These are phyloP conservation scores for Drosophila auraria DNA, from an alignment of 1,140 invertebrate species.

Conservation along the genomic window DNA sequence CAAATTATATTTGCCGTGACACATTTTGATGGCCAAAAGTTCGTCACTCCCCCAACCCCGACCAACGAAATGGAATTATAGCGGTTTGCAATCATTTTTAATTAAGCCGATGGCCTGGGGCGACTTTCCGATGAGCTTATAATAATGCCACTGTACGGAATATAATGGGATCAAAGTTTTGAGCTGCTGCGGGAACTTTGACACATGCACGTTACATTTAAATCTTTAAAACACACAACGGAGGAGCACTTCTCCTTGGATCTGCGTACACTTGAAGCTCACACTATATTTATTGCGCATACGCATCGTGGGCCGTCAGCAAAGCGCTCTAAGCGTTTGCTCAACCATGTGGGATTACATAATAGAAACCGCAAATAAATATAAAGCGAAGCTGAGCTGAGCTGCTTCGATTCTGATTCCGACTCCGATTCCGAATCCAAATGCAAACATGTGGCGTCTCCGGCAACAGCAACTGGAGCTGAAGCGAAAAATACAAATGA, in stretches of 20 bases:
- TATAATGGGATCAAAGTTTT: slow-evolving; percentile 17
- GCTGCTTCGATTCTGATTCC: slow-evolving; percentile 40
- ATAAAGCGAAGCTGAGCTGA: slow-evolving; percentile 45
- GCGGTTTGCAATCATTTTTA: slow-evolving; percentile 43
- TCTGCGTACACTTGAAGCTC: slow-evolving; percentile 41
- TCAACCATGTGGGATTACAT: slow-evolving; percentile 61
- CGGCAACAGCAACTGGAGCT: slow-evolving; percentile 15
- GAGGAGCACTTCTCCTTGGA: background rate
- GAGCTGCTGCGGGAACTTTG: slow-evolving; percentile 15
- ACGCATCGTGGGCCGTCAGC: slow-evolving; percentile 22
- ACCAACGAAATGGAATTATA: slow-evolving; percentile 13
- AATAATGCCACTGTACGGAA: slow-evolving; percentile 11
- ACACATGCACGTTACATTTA: slow-evolving; percentile 1
- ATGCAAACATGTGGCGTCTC: slow-evolving; percentile 58
- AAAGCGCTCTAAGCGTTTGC: slow-evolving; percentile 42
- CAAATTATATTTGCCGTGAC: slow-evolving; percentile 50
- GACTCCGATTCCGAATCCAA: slow-evolving; percentile 25
- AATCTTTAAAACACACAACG: background rate
- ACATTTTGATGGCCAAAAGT: slow-evolving; percentile 44
- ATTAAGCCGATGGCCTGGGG: slow-evolving; percentile 23
- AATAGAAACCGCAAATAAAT: slow-evolving; percentile 74
- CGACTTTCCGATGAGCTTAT: slow-evolving; percentile 22
- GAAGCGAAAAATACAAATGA: background rate
- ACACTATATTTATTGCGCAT: slow-evolving; percentile 64
- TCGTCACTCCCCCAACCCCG: background rate